Evolutionary conservation across 2,888 invertebrate genomes (phyloP).

Genomic region (Zaprionus obscuricornis): DNA sequence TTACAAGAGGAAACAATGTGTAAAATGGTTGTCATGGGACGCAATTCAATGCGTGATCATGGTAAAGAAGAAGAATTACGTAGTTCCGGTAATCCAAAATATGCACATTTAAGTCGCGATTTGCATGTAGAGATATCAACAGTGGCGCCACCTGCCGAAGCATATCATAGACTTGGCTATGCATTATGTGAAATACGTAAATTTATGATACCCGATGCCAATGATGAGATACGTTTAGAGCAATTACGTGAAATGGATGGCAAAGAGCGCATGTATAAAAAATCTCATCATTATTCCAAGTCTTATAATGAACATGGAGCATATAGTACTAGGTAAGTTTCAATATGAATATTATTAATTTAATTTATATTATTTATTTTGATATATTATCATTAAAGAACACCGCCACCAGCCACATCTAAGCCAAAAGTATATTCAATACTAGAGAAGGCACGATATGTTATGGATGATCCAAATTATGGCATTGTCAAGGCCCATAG

Average conservation of each 20-base stretch:
- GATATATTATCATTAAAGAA: conserved; percentile 51
- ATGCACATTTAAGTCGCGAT: conserved; percentile 94
- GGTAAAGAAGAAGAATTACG: conserved; percentile 96
- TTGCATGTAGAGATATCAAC: conserved; percentile 96
- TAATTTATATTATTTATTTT: background rate
- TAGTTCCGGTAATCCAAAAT: conserved; percentile 94
- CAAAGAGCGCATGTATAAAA: conserved; percentile 81
- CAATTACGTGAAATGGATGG: conserved; percentile 82
- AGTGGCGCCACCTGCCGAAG: conserved; percentile 95
- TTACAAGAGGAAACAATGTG: conserved; percentile 97
- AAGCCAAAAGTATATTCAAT: conserved; percentile 93
- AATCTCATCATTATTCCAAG: conserved; percentile 80
- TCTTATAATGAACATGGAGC: conserved; percentile 77
- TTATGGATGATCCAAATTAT: conserved; percentile 90
- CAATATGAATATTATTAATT: background rate
- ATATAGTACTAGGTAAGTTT: conserved; percentile 73
- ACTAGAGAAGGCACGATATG: conserved; percentile 90
- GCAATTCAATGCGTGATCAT: conserved; percentile 97
- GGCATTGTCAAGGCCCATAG: conserved; percentile 84
- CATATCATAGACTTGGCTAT: conserved; percentile 92
- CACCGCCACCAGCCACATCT: conserved; percentile 84
- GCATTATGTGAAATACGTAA: conserved; percentile 91
- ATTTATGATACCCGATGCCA: conserved; percentile 90
- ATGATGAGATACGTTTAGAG: conserved; percentile 81
- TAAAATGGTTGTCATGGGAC: conserved; percentile 96